Evolutionary conservation across 1,140 invertebrate species (phyloP), one percentile per base, ranked within the genome.

Genomic region (Heterodera schachtii): DNA sequence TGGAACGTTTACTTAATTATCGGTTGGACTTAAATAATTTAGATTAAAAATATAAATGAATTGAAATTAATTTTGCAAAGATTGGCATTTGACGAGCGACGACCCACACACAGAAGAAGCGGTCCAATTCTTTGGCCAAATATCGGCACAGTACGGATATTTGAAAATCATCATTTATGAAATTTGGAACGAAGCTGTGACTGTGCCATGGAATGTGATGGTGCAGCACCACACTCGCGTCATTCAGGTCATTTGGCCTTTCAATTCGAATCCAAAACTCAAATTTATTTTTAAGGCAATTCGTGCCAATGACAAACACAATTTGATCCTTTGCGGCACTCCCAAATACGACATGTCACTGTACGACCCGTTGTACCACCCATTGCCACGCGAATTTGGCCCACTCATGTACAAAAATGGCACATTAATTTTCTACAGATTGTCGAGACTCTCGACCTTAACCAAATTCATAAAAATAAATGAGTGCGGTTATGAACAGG

Each of bases 101-200:
- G 19, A 16, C 13, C 19, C 69, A 67, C 69, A 66, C 69, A 66
- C n/a, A 16, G 41, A 47, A 8, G 41, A 64, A n/a, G 60, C 76
- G 0, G 69, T 47, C 16, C 0, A 31, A 64, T 78, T 78, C 44
- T 78, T 78, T 67, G n/a, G 21, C 43, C 41, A 64, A 67, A 67
- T 78, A 8, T 78, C 76, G 3, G 7, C 16, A 43, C 46, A 78
- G 69, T 78, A 78, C 46, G 69, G 13, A 3, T 47, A 46, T n/a
- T 11, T 41, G 0, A 57, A 57, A 21, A 78, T 70, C 69, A 43
- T 78, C 8, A 16, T 78, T 43, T 78, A 69, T 46, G 76, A 78
- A 21, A 44, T 78, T 46, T 69, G 44, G n/a, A 78, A 78, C 69
- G 76, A 78, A 11, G 9, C 75, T 9, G 57, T 13, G 41, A 77